Conservation (phyloP, 37 sponge, comb jelly and placozoan species). For the Aphrocallistes beatrix region DNA sequence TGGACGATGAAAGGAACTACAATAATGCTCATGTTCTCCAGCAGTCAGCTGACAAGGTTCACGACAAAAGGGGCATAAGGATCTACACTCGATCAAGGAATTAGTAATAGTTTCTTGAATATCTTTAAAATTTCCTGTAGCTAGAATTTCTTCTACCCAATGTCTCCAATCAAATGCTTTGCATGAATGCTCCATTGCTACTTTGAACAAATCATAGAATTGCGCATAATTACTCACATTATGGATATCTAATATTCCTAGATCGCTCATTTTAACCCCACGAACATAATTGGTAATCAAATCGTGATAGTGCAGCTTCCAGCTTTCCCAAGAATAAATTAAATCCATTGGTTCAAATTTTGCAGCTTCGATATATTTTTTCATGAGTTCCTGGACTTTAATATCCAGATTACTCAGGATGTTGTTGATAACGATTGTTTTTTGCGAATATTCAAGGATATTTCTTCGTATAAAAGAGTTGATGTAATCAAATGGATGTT, state of each 20-base stretch:
- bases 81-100: not conserved
- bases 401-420: not conserved
- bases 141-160: not conserved
- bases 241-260: not conserved
- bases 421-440: not conserved
- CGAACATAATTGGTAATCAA: not conserved
- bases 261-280: not conserved
- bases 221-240: not conserved
- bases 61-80: not conserved
- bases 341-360: not conserved
- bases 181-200: not conserved
- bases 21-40: conserved; percentile 14
- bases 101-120: not conserved
- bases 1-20: not conserved
- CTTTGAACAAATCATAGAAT: not conserved
- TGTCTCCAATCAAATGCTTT: not conserved
- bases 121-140: not conserved
- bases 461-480: not conserved
- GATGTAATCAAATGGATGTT: not conserved
- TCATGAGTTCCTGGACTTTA: not conserved
- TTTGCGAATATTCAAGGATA: not conserved
- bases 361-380: not conserved
- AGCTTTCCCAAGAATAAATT: not conserved
- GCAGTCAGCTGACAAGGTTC: conserved; percentile 5
- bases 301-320: not conserved